phyloP scores from a whole-genome alignment of 2,797 vertebrate species.

The Sebastes cheni region DNA sequence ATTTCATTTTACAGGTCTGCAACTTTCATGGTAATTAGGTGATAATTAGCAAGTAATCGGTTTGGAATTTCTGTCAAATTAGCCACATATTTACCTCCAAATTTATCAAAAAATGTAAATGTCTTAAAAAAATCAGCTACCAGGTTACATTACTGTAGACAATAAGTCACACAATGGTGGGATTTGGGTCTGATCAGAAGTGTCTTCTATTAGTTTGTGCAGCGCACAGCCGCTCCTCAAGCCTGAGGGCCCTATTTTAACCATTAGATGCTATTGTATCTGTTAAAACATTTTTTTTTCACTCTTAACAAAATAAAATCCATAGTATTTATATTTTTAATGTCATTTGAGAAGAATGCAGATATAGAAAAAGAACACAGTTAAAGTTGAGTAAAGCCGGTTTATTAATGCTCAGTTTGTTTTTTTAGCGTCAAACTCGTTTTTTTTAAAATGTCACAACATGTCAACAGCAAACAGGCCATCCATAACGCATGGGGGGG shows the following conservation, averaged over 20 bases:
- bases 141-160: too few species aligned
- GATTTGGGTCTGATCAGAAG: too few species aligned
- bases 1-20: too few species aligned
- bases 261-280: too few species aligned
- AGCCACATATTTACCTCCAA: rapidly evolving
- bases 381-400: slow-evolving; percentile 57
- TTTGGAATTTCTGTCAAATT: too few species aligned
- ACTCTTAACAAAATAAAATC: neutral
- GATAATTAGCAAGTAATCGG: rapidly evolving
- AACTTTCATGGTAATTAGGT: too few species aligned
- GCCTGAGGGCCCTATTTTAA: too few species aligned
- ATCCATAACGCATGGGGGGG: slow-evolving; percentile 40
- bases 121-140: too few species aligned
- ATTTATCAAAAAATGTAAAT: too few species aligned
- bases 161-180: too few species aligned
- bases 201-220: too few species aligned
- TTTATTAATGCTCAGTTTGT: slow-evolving; percentile 71
- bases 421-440: slow-evolving; percentile 43
- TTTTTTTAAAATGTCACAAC: slow-evolving; percentile 66
- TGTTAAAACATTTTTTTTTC: neutral
- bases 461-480: slow-evolving; percentile 70
- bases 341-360: neutral
- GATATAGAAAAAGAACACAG: neutral
- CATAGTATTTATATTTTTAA: neutral
- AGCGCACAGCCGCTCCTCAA: too few species aligned